Conservation (phyloP, 2,888 invertebrate species). For the Drosophila melanocephala region DNA sequence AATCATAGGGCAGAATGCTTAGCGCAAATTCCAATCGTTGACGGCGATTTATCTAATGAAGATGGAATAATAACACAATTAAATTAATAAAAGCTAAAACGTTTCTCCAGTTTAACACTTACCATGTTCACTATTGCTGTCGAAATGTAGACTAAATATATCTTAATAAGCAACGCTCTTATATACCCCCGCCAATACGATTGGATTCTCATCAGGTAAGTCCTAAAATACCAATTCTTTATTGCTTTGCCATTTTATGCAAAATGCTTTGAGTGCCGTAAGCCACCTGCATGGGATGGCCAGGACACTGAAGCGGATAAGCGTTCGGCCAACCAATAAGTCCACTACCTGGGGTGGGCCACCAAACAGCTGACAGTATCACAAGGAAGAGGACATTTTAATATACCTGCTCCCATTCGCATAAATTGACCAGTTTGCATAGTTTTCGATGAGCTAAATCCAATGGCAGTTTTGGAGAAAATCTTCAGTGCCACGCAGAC, state of each 20-base stretch:
- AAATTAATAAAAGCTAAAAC: too few species aligned
- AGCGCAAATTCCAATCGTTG: conserved; percentile 66
- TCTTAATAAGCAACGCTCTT: conserved; percentile 29
- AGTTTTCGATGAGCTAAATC: conserved; percentile 25
- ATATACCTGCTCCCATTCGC: conserved; percentile 4
- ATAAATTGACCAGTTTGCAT: conserved; percentile 7
- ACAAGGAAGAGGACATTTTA: not conserved
- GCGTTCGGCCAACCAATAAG: not conserved
- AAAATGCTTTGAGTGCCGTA: conserved; percentile 51
- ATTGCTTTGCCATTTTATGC: conserved; percentile 29
- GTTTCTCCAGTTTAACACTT: conserved; percentile 17
- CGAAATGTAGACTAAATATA: conserved; percentile 52
- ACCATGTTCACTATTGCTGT: conserved; percentile 55
- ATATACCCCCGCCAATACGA: conserved; percentile 39
- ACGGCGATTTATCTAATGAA: conserved; percentile 58
- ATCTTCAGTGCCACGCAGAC: conserved; percentile 26
- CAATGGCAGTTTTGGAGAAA: not conserved
- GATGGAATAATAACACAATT: not conserved
- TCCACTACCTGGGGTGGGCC: conserved; percentile 50
- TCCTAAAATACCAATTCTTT: not conserved
- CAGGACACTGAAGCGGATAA: not conserved
- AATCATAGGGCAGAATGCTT: conserved; percentile 57
- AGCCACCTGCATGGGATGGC: conserved; percentile 7
- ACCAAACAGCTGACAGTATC: conserved; percentile 30
- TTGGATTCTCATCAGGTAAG: conserved; percentile 38